Evolutionary conservation across 2,113 vertebrate species (phyloP).

Genomic region (Naja naja): DNA sequence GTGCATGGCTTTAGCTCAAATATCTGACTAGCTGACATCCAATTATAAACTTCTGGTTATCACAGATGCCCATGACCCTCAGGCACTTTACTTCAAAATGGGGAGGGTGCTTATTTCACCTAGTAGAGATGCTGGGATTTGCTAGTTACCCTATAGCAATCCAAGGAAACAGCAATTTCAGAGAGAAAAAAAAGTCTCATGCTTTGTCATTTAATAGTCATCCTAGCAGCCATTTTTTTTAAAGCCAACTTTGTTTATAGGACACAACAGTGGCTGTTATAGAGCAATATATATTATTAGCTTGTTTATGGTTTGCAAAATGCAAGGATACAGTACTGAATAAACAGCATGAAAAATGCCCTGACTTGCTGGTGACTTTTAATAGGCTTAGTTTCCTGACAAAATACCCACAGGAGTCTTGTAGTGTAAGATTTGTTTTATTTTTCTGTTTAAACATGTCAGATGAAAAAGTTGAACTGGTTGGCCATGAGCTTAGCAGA

Average conservation of each 20-base stretch:
- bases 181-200: not conserved
- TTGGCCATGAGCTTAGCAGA: not conserved
- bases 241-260: not conserved
- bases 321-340: not conserved
- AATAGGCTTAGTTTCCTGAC: not conserved
- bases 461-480: not conserved
- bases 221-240: not conserved
- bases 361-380: not conserved
- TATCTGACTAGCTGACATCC: not conserved
- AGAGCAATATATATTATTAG: not conserved
- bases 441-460: not conserved
- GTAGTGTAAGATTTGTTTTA: not conserved
- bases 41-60: not conserved
- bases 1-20: not conserved
- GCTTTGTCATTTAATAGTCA: not conserved
- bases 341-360: constrained; percentile 20
- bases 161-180: not conserved
- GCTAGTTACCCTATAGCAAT: rapidly evolving
- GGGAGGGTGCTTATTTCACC: not conserved
- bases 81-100: not conserved
- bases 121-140: not conserved
- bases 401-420: not conserved
- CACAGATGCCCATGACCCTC: not conserved
- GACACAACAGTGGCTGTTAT: not conserved
- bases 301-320: not conserved